These are phyloP conservation scores for Ataeniobius toweri DNA, from an alignment of 2,797 vertebrate species.

Conservation along the genomic window DNA sequence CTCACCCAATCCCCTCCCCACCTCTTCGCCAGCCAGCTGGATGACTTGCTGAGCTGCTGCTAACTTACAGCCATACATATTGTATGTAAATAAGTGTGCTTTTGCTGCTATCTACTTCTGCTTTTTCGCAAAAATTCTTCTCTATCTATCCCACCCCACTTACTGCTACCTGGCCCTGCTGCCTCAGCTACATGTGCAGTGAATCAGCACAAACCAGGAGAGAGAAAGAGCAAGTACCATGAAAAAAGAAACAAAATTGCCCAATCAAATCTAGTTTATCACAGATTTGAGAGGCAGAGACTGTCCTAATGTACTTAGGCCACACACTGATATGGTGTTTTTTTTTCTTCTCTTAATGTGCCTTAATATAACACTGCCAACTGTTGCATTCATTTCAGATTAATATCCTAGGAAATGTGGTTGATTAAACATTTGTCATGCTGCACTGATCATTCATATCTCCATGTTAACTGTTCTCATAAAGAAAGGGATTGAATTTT, in stretches of 20 bases:
- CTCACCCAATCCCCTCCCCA: background rate
- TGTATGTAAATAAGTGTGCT: conserved; percentile 20
- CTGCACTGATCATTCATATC: conserved; percentile 50
- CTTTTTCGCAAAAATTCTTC: conserved; percentile 44
- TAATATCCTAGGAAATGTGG: conserved; percentile 48
- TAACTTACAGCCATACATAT: conserved; percentile 27
- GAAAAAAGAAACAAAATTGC: conserved; percentile 13
- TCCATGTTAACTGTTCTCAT: conserved; percentile 21
- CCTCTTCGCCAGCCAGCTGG: conserved; percentile 36
- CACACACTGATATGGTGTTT: conserved; percentile 13
- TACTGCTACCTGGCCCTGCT: conserved; percentile 46
- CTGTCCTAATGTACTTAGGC: background rate
- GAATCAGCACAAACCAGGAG: conserved; percentile 54
- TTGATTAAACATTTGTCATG: conserved; percentile 60
- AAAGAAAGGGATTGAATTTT: conserved; percentile 35
- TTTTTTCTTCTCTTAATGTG: background rate
- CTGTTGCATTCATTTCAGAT: conserved; percentile 46
- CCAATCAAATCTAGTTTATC: conserved; percentile 16
- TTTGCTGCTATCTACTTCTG: conserved; percentile 34
- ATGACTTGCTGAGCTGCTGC: conserved; percentile 44
- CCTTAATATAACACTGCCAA: conserved; percentile 40
- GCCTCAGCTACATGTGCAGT: conserved; percentile 52
- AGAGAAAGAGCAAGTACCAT: background rate
- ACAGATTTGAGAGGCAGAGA: background rate
- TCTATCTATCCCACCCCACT: conserved; percentile 52